Evolutionary conservation across 2,113 vertebrate genomes (phyloP).

Genomic region (Eira barbara): DNA sequence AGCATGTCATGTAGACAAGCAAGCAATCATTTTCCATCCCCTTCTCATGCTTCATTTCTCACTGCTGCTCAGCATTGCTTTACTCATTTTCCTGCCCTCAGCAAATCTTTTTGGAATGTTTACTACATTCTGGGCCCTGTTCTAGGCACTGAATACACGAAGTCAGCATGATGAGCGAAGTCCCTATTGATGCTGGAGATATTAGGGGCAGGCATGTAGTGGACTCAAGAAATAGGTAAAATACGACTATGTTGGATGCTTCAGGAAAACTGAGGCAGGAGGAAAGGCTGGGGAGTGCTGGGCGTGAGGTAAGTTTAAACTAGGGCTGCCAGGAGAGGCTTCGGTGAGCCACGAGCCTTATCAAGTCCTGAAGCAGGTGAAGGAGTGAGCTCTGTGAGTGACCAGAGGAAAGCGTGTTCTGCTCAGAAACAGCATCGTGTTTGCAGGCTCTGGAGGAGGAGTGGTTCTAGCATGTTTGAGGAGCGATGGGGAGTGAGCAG

Average conservation of each 20-base stretch:
- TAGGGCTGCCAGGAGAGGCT: background rate
- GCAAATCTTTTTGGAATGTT: background rate
- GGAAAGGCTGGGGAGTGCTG: background rate
- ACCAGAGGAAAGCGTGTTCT: background rate
- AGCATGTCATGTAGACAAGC: too few species aligned
- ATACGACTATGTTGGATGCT: background rate
- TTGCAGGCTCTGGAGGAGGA: background rate
- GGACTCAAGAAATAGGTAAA: background rate
- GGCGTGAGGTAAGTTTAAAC: background rate
- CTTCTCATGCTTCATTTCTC: background rate
- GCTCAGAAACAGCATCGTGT: fast-evolving
- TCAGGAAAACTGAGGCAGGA: background rate
- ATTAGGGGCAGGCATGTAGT: background rate
- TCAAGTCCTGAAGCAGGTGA: background rate
- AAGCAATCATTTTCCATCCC: background rate
- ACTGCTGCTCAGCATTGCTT: background rate
- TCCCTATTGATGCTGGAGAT: background rate
- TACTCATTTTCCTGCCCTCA: background rate
- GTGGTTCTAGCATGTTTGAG: background rate
- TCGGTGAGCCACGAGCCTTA: background rate
- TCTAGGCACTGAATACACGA: background rate
- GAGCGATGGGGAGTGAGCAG: background rate
- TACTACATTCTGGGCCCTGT: background rate
- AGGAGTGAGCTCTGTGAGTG: fast-evolving
- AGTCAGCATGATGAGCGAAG: background rate